These are phyloP conservation scores for Elephas maximus DNA, from an alignment of 2,113 vertebrate genomes.

Conservation along the genomic window DNA sequence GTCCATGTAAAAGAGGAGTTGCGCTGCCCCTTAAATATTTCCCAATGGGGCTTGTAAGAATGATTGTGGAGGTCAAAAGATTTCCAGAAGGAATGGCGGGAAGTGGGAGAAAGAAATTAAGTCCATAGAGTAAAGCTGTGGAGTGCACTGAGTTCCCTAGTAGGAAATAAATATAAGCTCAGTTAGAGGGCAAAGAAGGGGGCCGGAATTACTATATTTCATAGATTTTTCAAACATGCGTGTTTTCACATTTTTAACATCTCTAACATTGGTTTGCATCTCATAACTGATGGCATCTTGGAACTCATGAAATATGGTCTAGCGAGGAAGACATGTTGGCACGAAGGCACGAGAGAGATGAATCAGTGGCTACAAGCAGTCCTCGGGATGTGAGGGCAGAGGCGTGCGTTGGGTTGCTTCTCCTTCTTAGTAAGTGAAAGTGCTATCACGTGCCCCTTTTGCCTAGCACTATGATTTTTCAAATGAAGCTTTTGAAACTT, in stretches of 20 bases:
- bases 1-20: not conserved
- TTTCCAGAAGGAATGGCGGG: not conserved
- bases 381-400: not conserved
- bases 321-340: not conserved
- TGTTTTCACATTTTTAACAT: not conserved
- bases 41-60: not conserved
- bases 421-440: not conserved
- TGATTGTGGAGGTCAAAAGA: not conserved
- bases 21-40: not conserved
- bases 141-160: not conserved
- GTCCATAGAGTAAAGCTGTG: not conserved
- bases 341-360: not conserved
- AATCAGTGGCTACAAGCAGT: not conserved
- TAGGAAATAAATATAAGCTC: not conserved
- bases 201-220: not conserved
- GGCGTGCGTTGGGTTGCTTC: not conserved
- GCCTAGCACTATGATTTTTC: not conserved
- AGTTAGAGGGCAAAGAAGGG: not conserved
- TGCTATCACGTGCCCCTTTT: not conserved
- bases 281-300: not conserved
- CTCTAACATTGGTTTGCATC: not conserved
- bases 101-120: not conserved
- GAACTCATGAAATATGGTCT: slow-evolving; percentile 10
- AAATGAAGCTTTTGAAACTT: slow-evolving; percentile 13
- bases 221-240: not conserved